Conservation (phyloP, 2,113 vertebrate species). For the Heptranchias perlo region DNA sequence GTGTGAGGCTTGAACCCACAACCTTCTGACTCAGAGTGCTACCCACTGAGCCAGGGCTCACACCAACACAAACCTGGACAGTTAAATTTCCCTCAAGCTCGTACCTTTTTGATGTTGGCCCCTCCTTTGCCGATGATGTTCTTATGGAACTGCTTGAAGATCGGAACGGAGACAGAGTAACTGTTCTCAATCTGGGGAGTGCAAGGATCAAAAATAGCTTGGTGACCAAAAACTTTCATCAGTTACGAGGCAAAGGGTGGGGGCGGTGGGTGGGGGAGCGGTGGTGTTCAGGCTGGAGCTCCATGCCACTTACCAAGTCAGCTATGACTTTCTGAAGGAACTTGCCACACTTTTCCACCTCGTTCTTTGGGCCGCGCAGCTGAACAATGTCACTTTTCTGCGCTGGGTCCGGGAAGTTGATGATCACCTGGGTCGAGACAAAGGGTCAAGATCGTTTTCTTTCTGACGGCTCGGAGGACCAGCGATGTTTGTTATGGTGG, state of each 20-base stretch:
- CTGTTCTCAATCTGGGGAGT: slow-evolving; percentile 65
- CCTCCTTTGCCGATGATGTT: slow-evolving; percentile 76
- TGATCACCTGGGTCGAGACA: slow-evolving; percentile 59
- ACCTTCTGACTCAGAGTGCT: neutral
- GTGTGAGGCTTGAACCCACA: too few species aligned
- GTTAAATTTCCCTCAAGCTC: neutral
- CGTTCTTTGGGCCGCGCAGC: slow-evolving; percentile 69
- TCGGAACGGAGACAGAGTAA: slow-evolving; percentile 67
- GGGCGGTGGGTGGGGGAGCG: too few species aligned
- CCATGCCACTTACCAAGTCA: slow-evolving; percentile 55
- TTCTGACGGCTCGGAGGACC: neutral
- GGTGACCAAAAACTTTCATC: neutral
- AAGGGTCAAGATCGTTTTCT: neutral
- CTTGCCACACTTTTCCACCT: slow-evolving; percentile 74
- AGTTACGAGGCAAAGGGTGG: too few species aligned
- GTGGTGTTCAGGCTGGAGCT: neutral
- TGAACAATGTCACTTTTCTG: slow-evolving; percentile 74
- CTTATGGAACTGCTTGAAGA: slow-evolving; percentile 75
- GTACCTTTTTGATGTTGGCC: slow-evolving; percentile 71
- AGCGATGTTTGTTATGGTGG: neutral
- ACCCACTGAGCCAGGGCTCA: neutral
- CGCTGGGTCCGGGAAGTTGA: slow-evolving; percentile 70
- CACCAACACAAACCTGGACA: neutral
- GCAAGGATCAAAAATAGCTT: neutral
- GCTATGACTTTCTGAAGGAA: slow-evolving; percentile 70